phyloP scores from a whole-genome alignment of 1,140 invertebrate genomes.

The Zaprionus africanus region DNA sequence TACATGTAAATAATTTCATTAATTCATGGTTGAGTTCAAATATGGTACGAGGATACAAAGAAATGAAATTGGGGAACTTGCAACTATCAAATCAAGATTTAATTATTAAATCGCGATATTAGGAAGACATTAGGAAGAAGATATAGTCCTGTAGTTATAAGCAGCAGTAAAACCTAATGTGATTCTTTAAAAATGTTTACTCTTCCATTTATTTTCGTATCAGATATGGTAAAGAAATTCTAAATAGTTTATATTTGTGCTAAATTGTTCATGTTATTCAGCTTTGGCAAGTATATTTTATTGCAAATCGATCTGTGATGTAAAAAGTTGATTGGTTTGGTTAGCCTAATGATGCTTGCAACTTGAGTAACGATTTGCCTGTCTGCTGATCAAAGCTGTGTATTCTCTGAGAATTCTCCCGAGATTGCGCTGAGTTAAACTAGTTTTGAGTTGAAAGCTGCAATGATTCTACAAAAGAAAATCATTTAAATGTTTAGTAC shows the following conservation, averaged over 20 bases:
- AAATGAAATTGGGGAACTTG: conserved; percentile 4
- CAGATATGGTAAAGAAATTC: not conserved
- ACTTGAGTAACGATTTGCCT: conserved; percentile 72
- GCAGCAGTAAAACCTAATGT: not conserved
- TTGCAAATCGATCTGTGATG: not conserved
- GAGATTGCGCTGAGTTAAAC: conserved; percentile 31
- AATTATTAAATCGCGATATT: not conserved
- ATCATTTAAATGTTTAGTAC: conserved; percentile 25
- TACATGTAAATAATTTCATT: conserved; percentile 45
- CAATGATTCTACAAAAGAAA: conserved; percentile 27
- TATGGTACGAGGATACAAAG: conserved; percentile 11
- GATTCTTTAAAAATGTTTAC: not conserved
- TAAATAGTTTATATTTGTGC: not conserved
- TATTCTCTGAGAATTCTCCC: conserved; percentile 11
- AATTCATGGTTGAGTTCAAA: conserved; percentile 13
- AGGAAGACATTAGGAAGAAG: not conserved
- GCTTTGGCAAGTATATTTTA: conserved; percentile 21
- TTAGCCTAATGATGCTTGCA: conserved; percentile 51
- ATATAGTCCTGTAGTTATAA: not conserved
- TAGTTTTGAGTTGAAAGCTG: conserved; percentile 54
- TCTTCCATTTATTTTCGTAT: not conserved
- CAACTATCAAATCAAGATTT: conserved; percentile 2
- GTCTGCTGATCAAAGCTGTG: conserved; percentile 59
- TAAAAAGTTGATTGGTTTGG: conserved; percentile 67
- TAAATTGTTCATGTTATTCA: conserved; percentile 11